phyloP scores from a whole-genome alignment of 2,113 vertebrate species.

The Aegithalos caudatus region DNA sequence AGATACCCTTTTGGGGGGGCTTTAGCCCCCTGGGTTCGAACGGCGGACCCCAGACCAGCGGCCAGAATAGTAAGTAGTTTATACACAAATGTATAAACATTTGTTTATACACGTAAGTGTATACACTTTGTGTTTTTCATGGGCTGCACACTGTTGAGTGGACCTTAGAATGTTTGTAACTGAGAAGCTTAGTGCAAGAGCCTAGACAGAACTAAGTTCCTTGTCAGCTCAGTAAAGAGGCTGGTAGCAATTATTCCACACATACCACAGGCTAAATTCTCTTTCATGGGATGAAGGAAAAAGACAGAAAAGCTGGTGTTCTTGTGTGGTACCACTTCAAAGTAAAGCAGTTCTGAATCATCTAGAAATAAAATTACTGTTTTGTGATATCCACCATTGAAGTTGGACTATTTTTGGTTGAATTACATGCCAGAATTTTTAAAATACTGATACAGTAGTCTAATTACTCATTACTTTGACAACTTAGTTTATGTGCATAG shows the following conservation, averaged over 20 bases:
- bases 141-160: not conserved
- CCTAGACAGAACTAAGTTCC: not conserved
- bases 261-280: conserved; percentile 80
- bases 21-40: no score
- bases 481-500: not conserved
- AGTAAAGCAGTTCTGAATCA: conserved; percentile 64
- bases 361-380: conserved; percentile 48
- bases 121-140: not conserved
- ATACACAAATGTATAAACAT: not conserved
- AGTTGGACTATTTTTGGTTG: not conserved
- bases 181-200: not conserved
- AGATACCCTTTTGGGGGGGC: no score
- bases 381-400: not conserved
- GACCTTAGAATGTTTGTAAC: not conserved
- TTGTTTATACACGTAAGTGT: no score
- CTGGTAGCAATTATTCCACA: not conserved
- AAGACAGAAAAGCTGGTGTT: conserved; percentile 78
- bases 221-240: not conserved
- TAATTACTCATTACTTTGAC: not conserved
- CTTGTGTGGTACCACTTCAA: conserved; percentile 77
- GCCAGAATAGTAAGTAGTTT: not conserved
- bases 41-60: no score
- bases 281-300: conserved; percentile 68
- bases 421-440: not conserved
- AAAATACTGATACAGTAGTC: not conserved